These are phyloP conservation scores for Acrossocheilus wenchowensis DNA, from an alignment of 2,797 vertebrate species.

Conservation along the genomic window DNA sequence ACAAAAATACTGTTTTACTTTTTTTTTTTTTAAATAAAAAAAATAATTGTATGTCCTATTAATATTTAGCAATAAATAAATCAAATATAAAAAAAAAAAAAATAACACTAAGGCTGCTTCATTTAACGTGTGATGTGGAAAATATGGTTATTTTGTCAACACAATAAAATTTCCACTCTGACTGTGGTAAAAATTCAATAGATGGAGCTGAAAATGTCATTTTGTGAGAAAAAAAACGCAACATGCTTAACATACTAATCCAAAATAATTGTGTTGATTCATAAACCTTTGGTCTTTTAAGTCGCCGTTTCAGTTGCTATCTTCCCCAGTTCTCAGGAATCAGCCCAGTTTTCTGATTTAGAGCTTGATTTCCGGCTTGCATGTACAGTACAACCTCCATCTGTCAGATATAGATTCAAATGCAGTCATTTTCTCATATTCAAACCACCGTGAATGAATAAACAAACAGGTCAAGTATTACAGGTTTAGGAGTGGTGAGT, in stretches of 20 bases:
- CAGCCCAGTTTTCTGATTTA: background rate
- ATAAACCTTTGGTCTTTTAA: background rate
- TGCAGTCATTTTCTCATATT: background rate
- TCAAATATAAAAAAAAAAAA: background rate
- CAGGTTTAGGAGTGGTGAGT: constrained; percentile 41
- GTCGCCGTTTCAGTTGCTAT: background rate
- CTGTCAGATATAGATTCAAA: background rate
- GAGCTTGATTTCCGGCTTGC: background rate
- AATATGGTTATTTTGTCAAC: background rate
- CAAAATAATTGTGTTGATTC: background rate
- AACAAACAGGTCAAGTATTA: constrained; percentile 17
- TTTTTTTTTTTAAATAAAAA: background rate
- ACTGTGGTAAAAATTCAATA: background rate
- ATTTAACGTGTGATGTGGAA: background rate
- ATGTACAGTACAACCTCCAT: background rate
- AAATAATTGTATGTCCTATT: background rate
- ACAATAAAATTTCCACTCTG: background rate
- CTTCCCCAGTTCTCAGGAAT: background rate
- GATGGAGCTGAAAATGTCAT: background rate
- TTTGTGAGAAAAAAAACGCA: background rate
- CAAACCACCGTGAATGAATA: background rate
- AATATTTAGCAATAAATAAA: background rate
- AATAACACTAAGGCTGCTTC: background rate
- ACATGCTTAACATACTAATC: background rate
- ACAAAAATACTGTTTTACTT: background rate